Evolutionary conservation across 2,797 vertebrate genomes (phyloP).

Genomic region (Manis javanica): DNA sequence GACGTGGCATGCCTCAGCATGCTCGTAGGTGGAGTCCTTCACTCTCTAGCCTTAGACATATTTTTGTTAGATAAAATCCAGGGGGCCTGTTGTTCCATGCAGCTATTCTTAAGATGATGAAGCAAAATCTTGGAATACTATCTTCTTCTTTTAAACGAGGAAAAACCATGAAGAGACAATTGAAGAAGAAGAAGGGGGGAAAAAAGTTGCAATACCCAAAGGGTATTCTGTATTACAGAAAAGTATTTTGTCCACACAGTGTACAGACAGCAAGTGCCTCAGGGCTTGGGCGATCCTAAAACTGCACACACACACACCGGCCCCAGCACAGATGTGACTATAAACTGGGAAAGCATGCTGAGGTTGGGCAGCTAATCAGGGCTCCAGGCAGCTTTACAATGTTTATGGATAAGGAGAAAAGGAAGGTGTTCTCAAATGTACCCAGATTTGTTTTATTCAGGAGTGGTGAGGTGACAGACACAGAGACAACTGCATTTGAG

Average conservation of each 20-base stretch:
- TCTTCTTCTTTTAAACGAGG: slow-evolving; percentile 50
- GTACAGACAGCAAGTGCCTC: neutral
- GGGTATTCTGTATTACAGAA: neutral
- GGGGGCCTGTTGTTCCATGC: slow-evolving; percentile 1
- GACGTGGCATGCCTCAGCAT: neutral
- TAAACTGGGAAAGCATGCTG: neutral
- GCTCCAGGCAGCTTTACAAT: neutral
- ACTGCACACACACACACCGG: neutral
- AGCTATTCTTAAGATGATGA: slow-evolving; percentile 45
- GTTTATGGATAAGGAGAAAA: slow-evolving; percentile 51
- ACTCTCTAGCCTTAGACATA: neutral
- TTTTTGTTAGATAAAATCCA: slow-evolving; percentile 5
- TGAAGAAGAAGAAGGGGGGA: slow-evolving; percentile 25
- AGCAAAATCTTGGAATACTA: slow-evolving; percentile 50
- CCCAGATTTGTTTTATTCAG: neutral
- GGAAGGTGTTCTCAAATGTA: neutral
- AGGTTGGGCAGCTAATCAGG: neutral
- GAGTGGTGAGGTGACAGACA: neutral
- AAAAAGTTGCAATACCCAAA: slow-evolving; percentile 20
- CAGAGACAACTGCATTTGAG: neutral
- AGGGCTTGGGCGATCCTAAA: neutral
- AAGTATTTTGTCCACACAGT: neutral
- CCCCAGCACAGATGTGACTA: neutral
- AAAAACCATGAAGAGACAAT: neutral
- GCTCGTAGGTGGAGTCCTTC: neutral